Base-by-base conservation (phyloP, 2,113 vertebrate species). In the Neotragus moschatus region DNA sequence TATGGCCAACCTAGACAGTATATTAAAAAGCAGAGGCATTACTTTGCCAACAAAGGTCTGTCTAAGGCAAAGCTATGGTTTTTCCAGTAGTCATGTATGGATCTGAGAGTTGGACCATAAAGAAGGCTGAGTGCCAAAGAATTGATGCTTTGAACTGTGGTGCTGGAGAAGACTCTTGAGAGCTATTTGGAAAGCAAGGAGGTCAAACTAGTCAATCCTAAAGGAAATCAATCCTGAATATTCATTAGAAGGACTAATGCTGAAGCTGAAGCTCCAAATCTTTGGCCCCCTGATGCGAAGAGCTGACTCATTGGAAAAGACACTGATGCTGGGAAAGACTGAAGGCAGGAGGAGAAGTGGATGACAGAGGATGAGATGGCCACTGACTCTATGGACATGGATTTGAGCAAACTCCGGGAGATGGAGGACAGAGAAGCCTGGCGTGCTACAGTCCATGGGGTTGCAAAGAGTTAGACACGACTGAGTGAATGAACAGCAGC, bases 151-250 rank as follows among this genome's bases (percentile, higher is more conserved):
- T 36, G n/a, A 70, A 36, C 63, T 70, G n/a, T 36, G n/a, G 63
- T 70, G 4, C 17, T 70, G n/a, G 63, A 70, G n/a, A 70, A 70
- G 17, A 70, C n/a, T 70, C n/a, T 36, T 36, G n/a, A 36, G 63
- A 70, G n/a, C 7, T 17, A 17, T 21, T 70, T 70, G n/a, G 19
- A 70, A 19, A 21, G 63, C n/a, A 36, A 70, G n/a, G 63, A 36
- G 63, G 19, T 36, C n/a, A 21, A 70, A 70, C 63, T 0, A 0
- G n/a, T 70, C n/a, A 11, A 19, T 70, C n/a, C 19, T 36, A 19
- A 70, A 70, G 17, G n/a, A 70, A 70, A 70, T 6, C 63, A 70
- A 19, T 21, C n/a, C 17, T 70, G 63, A 70, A 36, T 70, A 23
- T 23, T 70, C 63, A 21, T 36, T 70, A 21, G 63, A 36, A 70